A percentile compares a stretch with the other conserved stretches of the same genome.
phyloP scores from a whole-genome alignment of 2,113 vertebrate species.

The Bathybates hornii region DNA sequence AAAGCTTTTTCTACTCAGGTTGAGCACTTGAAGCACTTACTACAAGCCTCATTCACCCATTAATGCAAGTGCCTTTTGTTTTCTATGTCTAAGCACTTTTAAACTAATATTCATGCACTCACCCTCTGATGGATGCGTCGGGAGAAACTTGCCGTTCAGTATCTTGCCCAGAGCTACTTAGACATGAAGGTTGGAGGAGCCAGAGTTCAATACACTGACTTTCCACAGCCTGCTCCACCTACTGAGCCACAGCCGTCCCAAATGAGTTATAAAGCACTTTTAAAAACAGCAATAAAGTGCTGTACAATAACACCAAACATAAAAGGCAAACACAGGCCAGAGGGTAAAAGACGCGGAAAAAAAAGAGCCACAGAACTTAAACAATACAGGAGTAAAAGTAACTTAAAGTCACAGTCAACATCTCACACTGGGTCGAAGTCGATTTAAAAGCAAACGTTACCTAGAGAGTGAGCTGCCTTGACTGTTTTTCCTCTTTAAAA shows the following conservation, averaged over 20 bases:
- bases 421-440: background rate
- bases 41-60: background rate
- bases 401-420: background rate
- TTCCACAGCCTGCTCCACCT: background rate
- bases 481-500: background rate
- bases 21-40: background rate
- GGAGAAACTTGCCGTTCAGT: fast-evolving
- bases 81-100: background rate
- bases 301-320: background rate
- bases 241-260: background rate
- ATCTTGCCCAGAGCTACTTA: background rate
- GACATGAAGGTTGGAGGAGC: background rate
- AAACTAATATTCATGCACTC: background rate
- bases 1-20: background rate
- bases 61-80: background rate
- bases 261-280: background rate
- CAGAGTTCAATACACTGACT: background rate
- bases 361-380: background rate
- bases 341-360: fast-evolving
- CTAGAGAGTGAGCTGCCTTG: background rate
- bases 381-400: background rate
- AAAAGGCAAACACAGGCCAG: background rate
- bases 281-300: background rate
- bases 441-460: background rate
- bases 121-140: background rate